Base-by-base conservation (phyloP, 2,113 vertebrate species). In the Phrynosoma blainvillii region DNA sequence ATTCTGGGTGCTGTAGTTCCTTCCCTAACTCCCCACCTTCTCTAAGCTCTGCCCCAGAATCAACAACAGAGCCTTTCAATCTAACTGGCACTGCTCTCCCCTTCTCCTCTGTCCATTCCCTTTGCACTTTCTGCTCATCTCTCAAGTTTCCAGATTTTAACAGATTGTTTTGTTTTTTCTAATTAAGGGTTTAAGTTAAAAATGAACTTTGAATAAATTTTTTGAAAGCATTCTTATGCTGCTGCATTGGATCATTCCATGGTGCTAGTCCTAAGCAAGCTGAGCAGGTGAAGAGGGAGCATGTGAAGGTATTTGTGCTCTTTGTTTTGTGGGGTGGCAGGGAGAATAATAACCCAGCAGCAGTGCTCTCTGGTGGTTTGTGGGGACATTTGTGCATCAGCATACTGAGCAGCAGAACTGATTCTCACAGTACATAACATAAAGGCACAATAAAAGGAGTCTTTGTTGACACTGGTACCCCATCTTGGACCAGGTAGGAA, bases 121-220 rank as follows among this genome's bases (percentile, higher is more conserved):
- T 4, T n/a, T 65, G 84, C 75, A 84, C 73, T 52, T 65, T 42
- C 71, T 83, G 59, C n/a, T 47, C 62, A 78, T 71, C 32, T 70
- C 30, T 78, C 65, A 56, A 68, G 62, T 83, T 68, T 36, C 21
- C 74, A 78, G 54, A 54, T 78, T 84, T 84, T 13, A 68, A 56
- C 75, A 36, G 8, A 62, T 14, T 36, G 0, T n/a, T 27, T 68
- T 87, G n/a, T 87, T 88, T 76, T 36, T 84, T 70, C 59, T 84
- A 83, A 84, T 84, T 68, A 83, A 82, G 81, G 32, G 27, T 88
- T 84, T 88, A 88, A 88, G 54, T 88, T 84, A 88, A 88, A 27
- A 88, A 27, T 83, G n/a, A 84, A 77, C 77, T 68, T 88, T 75
- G 76, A 88, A 88, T 84, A 78, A 88, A 88, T 79, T 18, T 70